Conservation (phyloP, 2,888 invertebrate species). For the Junonia oenone region DNA sequence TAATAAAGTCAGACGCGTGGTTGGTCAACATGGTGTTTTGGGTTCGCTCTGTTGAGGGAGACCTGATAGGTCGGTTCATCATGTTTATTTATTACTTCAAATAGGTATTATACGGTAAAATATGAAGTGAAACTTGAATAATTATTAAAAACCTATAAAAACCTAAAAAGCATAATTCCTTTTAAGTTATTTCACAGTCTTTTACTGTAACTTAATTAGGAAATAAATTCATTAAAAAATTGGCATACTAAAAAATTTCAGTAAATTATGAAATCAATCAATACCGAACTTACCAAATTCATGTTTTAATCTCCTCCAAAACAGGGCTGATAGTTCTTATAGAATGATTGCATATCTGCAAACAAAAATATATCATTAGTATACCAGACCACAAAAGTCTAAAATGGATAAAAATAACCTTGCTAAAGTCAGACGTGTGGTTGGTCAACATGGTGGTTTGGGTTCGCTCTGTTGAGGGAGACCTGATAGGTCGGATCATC, state of each 20-base stretch:
- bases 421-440: conserved; percentile 27
- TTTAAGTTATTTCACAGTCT: no score
- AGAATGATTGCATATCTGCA: not conserved
- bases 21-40: conserved; percentile 51
- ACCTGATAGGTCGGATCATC: conserved; percentile 69
- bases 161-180: no score
- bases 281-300: no score
- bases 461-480: conserved; percentile 76
- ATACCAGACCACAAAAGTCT: no score
- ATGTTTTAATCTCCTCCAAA: no score
- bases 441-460: conserved; percentile 51
- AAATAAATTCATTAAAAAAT: not conserved
- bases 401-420: no score
- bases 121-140: no score
- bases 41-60: conserved; percentile 76
- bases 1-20: conserved; percentile 30
- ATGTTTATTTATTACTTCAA: conserved; percentile 32
- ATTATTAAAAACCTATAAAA: no score
- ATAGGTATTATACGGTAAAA: no score
- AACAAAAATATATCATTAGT: not conserved
- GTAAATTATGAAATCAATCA: no score
- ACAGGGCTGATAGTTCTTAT: not conserved
- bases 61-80: conserved; percentile 69
- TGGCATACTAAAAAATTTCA: not conserved
- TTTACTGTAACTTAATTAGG: no score